phyloP scores from a whole-genome alignment of 2,113 vertebrate species.

The Motacilla tschutschensis region DNA sequence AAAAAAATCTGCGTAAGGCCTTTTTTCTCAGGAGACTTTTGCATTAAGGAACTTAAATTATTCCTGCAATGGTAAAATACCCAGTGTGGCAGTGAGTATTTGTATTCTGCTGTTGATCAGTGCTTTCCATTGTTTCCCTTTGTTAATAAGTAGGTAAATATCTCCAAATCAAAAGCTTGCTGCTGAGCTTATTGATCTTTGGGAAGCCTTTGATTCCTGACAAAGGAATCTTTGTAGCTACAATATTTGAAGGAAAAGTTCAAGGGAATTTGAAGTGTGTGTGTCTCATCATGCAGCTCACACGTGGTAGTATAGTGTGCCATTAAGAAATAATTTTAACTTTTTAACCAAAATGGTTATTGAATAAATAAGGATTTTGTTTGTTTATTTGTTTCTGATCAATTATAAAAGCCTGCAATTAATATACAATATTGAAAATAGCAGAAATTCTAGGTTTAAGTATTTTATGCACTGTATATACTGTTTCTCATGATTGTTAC shows the following conservation, averaged over 20 bases:
- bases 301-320: no score
- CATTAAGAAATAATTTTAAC: not conserved
- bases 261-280: not conserved
- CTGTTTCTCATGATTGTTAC: not conserved
- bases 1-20: not conserved
- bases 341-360: not conserved
- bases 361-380: not conserved
- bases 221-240: not conserved
- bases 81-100: not conserved
- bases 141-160: constrained; percentile 30
- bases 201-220: constrained; percentile 30
- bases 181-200: constrained; percentile 24
- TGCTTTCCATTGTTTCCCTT: constrained; percentile 2
- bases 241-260: not conserved
- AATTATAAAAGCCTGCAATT: not conserved
- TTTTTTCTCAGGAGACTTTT: not conserved
- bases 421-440: not conserved
- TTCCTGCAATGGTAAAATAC: not conserved
- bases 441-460: not conserved
- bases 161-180: constrained; percentile 12
- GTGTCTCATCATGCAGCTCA: not conserved
- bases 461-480: not conserved
- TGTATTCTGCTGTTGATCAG: not conserved
- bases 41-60: not conserved
- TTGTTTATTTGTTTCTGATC: not conserved